Percentiles rank a stretch among this genome's conserved stretches.
These are phyloP conservation scores for Neotoxoptera formosana DNA, from an alignment of 1,140 invertebrate genomes.

Conservation along the genomic window DNA sequence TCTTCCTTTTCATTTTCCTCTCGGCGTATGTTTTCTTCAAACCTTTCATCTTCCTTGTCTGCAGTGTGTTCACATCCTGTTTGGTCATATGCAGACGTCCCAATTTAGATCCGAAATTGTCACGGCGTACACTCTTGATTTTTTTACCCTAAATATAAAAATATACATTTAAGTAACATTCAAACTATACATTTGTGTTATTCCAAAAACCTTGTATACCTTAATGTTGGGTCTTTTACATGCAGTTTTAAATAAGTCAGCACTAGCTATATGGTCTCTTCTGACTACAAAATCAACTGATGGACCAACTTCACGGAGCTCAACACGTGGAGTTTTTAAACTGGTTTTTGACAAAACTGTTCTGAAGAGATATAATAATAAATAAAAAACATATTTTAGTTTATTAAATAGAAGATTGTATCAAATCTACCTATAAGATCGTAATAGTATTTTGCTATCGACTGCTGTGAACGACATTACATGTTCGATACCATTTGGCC, in stretches of 20 bases:
- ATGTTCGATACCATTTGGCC: constrained; percentile 92
- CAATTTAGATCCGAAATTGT: constrained; percentile 87
- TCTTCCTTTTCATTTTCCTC: constrained; percentile 39
- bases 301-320: constrained; percentile 94
- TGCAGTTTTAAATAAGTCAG: constrained; percentile 88
- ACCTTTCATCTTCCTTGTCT: constrained; percentile 94
- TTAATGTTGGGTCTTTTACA: constrained; percentile 82
- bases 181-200: background rate
- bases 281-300: constrained; percentile 86
- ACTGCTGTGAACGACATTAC: constrained; percentile 86
- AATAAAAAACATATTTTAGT: constrained; percentile 49
- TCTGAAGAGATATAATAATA: constrained; percentile 66
- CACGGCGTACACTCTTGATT: constrained; percentile 90
- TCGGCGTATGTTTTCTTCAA: constrained; percentile 73
- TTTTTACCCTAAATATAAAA: constrained; percentile 70
- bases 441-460: constrained; percentile 80
- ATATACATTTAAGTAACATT: background rate
- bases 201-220: background rate
- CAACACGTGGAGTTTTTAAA: constrained; percentile 82
- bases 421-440: constrained; percentile 79
- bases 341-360: constrained; percentile 92
- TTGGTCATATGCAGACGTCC: constrained; percentile 92
- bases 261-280: constrained; percentile 86
- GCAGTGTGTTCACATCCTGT: constrained; percentile 85
- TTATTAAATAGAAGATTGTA: background rate